phyloP scores from a whole-genome alignment of 2,113 vertebrate species.

The Callipepla squamata region DNA sequence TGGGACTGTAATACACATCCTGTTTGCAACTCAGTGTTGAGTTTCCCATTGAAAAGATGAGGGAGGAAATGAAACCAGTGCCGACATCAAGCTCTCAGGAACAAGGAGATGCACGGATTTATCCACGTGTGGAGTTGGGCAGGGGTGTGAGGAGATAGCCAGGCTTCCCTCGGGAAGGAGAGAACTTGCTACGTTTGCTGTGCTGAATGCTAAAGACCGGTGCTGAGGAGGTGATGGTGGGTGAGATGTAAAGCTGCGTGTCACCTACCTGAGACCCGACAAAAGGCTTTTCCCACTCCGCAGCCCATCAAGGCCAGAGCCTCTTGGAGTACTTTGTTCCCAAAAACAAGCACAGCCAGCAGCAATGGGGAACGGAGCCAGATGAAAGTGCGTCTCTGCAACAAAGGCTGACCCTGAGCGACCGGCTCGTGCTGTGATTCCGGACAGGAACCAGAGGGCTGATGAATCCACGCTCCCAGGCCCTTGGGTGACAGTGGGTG shows the following conservation, averaged over 20 bases:
- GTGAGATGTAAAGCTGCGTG: background rate
- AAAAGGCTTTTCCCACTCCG: background rate
- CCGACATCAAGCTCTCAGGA: background rate
- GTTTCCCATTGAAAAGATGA: background rate
- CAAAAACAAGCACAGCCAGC: background rate
- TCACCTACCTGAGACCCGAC: background rate
- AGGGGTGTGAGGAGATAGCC: background rate
- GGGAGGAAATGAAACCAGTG: background rate
- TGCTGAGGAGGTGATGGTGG: background rate
- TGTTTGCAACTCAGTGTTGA: background rate
- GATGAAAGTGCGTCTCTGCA: background rate
- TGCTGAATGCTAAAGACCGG: background rate
- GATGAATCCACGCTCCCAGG: background rate
- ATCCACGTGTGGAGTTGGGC: background rate
- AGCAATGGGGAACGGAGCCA: background rate
- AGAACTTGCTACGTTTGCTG: background rate
- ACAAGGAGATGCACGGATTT: background rate
- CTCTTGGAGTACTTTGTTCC: conserved; percentile 18
- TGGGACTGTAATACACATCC: rapidly evolving
- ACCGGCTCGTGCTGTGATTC: background rate
- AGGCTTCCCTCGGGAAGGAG: background rate
- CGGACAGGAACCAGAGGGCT: background rate
- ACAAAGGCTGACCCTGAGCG: background rate
- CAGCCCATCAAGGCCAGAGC: background rate
- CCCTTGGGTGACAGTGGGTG: background rate